These are phyloP conservation scores for Diglossa brunneiventris DNA, from an alignment of 2,113 vertebrate species.

Conservation along the genomic window DNA sequence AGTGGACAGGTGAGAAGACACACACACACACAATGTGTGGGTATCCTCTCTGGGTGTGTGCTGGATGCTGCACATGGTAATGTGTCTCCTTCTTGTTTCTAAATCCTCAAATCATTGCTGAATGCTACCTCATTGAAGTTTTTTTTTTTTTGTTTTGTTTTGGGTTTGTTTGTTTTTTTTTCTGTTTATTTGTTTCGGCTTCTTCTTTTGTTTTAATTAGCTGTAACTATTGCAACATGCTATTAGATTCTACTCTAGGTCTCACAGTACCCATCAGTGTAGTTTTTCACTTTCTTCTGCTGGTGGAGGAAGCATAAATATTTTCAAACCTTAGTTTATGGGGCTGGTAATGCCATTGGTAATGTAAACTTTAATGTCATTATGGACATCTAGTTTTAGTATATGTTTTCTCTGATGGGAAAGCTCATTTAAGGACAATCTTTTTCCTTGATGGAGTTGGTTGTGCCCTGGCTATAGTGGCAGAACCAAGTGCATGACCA, in stretches of 20 bases:
- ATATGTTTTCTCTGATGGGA: not conserved
- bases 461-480: not conserved
- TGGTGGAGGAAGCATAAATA: not conserved
- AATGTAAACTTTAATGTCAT: not conserved
- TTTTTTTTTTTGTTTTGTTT: rapidly evolving
- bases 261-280: not conserved
- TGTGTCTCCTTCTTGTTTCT: not conserved
- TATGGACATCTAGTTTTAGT: not conserved
- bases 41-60: not conserved
- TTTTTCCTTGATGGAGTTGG: not conserved
- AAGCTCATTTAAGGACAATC: not conserved
- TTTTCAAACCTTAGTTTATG: not conserved
- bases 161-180: not conserved
- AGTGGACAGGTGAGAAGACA: not conserved
- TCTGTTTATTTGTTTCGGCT: not conserved
- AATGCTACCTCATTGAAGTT: not conserved
- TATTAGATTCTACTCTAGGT: not conserved
- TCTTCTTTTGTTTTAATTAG: not conserved
- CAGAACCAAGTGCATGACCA: not conserved
- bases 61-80: not conserved
- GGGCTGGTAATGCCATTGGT: not conserved
- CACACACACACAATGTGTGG: rapidly evolving
- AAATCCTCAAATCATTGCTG: not conserved
- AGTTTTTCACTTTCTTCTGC: not conserved
- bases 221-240: not conserved